These are phyloP conservation scores for Scaptomyza caliginosa DNA, from an alignment of 2,888 invertebrate species.

Conservation along the genomic window DNA sequence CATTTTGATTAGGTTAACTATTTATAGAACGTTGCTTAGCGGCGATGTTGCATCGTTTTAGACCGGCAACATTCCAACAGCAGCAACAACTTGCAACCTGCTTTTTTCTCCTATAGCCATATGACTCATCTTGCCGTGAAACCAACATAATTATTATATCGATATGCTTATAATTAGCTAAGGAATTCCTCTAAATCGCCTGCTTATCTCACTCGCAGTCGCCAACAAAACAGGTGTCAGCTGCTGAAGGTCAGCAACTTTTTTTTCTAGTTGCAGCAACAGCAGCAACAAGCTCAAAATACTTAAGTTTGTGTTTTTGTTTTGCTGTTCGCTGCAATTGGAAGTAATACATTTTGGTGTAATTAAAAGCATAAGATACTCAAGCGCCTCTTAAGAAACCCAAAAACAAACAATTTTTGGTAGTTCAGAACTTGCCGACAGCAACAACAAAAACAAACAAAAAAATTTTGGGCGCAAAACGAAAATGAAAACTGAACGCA, in stretches of 20 bases:
- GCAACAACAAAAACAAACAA: conserved; percentile 3
- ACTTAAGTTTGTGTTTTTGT: background rate
- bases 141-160: conserved; percentile 59
- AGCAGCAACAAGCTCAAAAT: conserved; percentile 4
- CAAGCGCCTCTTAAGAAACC: conserved; percentile 11
- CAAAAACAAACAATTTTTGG: conserved; percentile 17
- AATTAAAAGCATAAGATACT: conserved; percentile 14
- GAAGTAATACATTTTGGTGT: conserved; percentile 24
- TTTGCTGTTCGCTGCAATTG: conserved; percentile 23
- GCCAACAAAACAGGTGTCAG: conserved; percentile 64
- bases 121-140: conserved; percentile 35
- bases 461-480: conserved; percentile 57
- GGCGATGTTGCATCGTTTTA: conserved; percentile 39
- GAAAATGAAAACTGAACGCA: conserved; percentile 69
- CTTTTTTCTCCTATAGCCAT: conserved; percentile 16
- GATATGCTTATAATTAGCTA: conserved; percentile 72
- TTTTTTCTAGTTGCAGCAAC: conserved; percentile 31
- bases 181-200: conserved; percentile 39
- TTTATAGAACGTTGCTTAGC: conserved; percentile 59
- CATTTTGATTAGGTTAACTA: conserved; percentile 78
- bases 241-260: conserved; percentile 73
- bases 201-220: conserved; percentile 19
- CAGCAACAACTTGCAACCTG: conserved; percentile 37
- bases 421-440: conserved; percentile 44
- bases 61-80: conserved; percentile 63